These are phyloP conservation scores for Oceanodroma tethys DNA, from an alignment of 2,113 vertebrate genomes.

Conservation along the genomic window DNA sequence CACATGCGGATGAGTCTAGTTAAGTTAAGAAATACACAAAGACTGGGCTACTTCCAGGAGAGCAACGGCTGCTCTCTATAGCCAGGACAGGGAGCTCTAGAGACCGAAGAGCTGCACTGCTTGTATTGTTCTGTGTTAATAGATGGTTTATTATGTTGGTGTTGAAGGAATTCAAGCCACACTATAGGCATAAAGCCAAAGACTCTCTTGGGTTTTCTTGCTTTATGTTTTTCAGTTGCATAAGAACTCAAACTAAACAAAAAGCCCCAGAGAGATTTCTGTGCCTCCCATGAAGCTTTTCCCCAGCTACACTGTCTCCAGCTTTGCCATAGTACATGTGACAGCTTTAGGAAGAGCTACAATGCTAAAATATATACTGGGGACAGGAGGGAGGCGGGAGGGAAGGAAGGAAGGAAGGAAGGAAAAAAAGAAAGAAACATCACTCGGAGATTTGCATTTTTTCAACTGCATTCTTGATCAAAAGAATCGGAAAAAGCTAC, in stretches of 20 bases:
- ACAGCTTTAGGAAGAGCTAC: background rate
- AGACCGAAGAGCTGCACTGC: background rate
- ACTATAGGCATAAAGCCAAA: constrained; percentile 25
- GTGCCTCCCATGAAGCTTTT: background rate
- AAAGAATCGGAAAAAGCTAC: background rate
- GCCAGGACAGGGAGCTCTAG: constrained; percentile 18
- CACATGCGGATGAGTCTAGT: background rate
- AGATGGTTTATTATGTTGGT: background rate
- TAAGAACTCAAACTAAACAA: constrained; percentile 18
- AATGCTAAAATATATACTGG: background rate
- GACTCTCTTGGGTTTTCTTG: constrained; percentile 15
- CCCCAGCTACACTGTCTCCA: background rate
- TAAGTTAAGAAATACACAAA: constrained; percentile 33
- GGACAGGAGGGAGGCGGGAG: background rate
- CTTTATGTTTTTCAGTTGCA: background rate
- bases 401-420: background rate
- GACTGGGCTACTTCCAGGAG: constrained; percentile 45
- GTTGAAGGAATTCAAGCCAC: constrained; percentile 48
- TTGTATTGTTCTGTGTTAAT: constrained; percentile 39
- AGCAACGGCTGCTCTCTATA: background rate
- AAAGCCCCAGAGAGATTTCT: background rate
- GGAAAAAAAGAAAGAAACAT: background rate
- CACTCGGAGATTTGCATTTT: background rate
- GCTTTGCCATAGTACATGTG: background rate
- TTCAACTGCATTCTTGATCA: background rate